Conservation (phyloP, 2,113 vertebrate genomes). For the Noctilio leporinus region DNA sequence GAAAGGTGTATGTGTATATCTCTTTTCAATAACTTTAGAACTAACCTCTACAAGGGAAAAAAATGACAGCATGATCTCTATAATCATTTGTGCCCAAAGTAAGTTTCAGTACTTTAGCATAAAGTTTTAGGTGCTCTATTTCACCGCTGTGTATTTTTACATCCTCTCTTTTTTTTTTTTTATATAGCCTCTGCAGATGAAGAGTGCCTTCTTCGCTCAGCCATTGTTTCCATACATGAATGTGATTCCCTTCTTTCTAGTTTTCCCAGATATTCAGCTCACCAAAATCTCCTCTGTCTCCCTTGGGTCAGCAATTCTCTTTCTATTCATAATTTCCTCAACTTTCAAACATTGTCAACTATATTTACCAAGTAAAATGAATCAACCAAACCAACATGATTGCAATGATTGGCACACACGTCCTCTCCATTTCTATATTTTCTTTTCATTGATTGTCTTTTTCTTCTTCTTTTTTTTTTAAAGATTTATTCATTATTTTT, state of each 20-base stretch:
- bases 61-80: neutral
- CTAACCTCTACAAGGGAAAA: neutral
- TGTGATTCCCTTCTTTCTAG: neutral
- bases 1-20: neutral
- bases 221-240: neutral
- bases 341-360: neutral
- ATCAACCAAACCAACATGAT: neutral
- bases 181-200: neutral
- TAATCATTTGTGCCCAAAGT: neutral
- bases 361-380: neutral
- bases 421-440: neutral
- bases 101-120: neutral
- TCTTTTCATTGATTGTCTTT: neutral
- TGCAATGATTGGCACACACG: neutral
- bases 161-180: neutral
- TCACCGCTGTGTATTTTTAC: neutral
- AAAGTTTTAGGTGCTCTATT: no score
- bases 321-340: neutral
- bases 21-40: neutral
- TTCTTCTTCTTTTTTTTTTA: no score
- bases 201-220: neutral
- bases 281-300: neutral
- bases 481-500: no score
- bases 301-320: neutral
- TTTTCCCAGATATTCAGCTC: neutral